Base-by-base conservation (phyloP, 2,797 vertebrate genomes). In the Emys orbicularis region DNA sequence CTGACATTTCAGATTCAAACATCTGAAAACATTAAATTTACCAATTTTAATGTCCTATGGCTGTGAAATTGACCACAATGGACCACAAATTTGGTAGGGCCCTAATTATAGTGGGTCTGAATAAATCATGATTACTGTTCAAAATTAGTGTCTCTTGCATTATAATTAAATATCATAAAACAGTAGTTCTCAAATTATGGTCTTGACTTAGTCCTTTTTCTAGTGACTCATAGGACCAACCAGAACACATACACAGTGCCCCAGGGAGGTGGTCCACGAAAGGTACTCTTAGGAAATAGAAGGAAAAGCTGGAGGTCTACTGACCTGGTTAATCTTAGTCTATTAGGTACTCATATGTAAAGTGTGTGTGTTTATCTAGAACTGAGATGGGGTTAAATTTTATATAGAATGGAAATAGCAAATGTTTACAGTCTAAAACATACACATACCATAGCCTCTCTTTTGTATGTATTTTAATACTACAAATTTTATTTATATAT, bases 181-280 rank as follows among this genome's bases (percentile, higher is more conserved):
- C 54, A 21, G 27, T 54, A 15, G 68, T 68, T 61, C 34, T 83
- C 34, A 41, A 4, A n/a, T 52, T 6, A 31, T 0, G 0, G 10
- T 6, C 8, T 88, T 83, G 15, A 47, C 12, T 59, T 83, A 15
- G 7, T 37, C 10, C 27, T 44, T 37, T 68, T 65, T 76, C 81
- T 61, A 87, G 29, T 72, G 56, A 52, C 50, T 88, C 83, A 53
- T 61, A 3, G 50, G 19, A 74, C 49, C 49, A 34, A 3, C n/a
- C 25, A 41, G 10, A 88, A 44, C 27, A 65, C 54, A 49, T 1
- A 47, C n/a, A 49, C 31, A 23, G 1, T 37, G 31, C 41, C 41
- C 44, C 21, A 47, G 41, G 41, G 21, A 29, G 27, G 72, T 76
- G 23, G 41, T 25, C 10, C 44, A 76, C 12, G 41, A 25, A 37